These are phyloP conservation scores for Drosophila arawakana DNA, from an alignment of 1,140 invertebrate genomes.

Conservation along the genomic window DNA sequence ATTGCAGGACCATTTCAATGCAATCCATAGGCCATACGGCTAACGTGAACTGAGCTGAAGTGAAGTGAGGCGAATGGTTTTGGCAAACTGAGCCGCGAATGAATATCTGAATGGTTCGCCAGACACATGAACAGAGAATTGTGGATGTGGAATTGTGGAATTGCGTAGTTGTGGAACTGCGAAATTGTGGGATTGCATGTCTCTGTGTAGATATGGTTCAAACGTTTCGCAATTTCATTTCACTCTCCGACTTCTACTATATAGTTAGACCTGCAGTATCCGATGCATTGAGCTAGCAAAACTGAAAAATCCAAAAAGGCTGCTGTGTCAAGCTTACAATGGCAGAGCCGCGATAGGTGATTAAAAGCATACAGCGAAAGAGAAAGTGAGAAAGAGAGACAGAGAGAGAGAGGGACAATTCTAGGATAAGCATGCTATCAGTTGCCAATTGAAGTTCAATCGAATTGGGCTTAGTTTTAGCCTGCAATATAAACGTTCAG, in stretches of 20 bases:
- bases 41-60: constrained; percentile 1
- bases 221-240: constrained; percentile 44
- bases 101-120: constrained; percentile 36
- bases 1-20: constrained; percentile 23
- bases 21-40: constrained; percentile 4
- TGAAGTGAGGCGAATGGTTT: constrained; percentile 17
- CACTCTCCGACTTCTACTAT: constrained; percentile 43
- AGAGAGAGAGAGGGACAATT: neutral
- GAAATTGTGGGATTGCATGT: constrained; percentile 5
- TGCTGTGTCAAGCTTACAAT: constrained; percentile 4
- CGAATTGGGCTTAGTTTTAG: neutral
- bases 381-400: neutral
- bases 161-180: neutral
- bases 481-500: too few relatives aligned
- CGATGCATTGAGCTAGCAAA: constrained; percentile 30
- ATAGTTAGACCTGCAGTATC: constrained; percentile 16
- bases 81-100: constrained; percentile 27
- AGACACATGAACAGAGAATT: constrained; percentile 18
- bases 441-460: constrained; percentile 15
- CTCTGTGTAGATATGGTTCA: constrained; percentile 48
- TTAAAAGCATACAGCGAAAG: constrained; percentile 9
- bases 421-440: neutral
- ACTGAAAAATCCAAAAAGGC: constrained; percentile 21
- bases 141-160: constrained; percentile 5
- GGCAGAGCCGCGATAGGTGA: constrained; percentile 12